Evolutionary conservation across 2,888 invertebrate species (phyloP).

Genomic region (Selenia dentaria): DNA sequence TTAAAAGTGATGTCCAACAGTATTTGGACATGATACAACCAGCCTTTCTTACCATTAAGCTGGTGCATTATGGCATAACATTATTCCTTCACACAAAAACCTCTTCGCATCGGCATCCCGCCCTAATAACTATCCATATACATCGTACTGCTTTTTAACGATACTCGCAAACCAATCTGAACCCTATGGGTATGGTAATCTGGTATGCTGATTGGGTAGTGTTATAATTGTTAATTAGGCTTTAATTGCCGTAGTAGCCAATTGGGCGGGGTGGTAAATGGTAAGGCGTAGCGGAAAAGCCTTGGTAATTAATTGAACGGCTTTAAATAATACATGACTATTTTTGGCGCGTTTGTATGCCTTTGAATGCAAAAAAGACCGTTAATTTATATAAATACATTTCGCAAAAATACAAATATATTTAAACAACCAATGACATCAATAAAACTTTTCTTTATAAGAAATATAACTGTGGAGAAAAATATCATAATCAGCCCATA

Average conservation of each 20-base stretch:
- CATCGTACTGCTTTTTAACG: conserved; percentile 59
- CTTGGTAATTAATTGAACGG: conserved; percentile 1
- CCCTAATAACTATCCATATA: conserved; percentile 74
- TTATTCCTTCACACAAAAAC: conserved; percentile 35
- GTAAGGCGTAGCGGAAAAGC: conserved; percentile 13
- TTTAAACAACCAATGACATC: too few relatives aligned
- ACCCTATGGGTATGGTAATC: conserved; percentile 45
- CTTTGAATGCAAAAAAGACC: too few relatives aligned
- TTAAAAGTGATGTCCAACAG: conserved; percentile 4
- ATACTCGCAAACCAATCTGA: conserved; percentile 36
- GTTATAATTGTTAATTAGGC: conserved; percentile 57
- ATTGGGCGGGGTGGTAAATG: conserved; percentile 33
- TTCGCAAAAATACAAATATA: too few relatives aligned
- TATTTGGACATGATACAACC: neutral
- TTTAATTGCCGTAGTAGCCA: conserved; percentile 51
- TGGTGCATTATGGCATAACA: conserved; percentile 53
- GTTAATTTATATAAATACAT: too few relatives aligned
- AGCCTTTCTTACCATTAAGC: conserved; percentile 1
- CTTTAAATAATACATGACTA: neutral
- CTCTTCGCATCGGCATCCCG: conserved; percentile 52
- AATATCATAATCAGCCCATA: too few relatives aligned
- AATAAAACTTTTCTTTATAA: too few relatives aligned
- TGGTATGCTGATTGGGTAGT: conserved; percentile 54
- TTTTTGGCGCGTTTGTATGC: neutral
- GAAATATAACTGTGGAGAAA: too few relatives aligned